Base-by-base conservation (phyloP, 2,797 vertebrate genomes). In the Microctenopoma steveboyesi region DNA sequence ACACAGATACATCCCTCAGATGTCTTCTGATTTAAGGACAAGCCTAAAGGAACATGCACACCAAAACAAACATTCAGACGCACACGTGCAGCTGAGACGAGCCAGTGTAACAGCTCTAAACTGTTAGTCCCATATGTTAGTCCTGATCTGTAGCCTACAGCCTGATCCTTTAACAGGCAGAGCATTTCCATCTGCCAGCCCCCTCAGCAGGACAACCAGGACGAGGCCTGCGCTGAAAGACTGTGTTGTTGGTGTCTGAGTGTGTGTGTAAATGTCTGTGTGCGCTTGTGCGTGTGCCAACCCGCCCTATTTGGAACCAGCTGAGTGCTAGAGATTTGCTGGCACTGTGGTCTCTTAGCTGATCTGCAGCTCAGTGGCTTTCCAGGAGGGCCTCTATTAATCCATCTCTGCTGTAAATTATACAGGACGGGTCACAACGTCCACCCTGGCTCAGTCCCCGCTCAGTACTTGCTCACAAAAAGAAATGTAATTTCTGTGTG, bases 351-450 rank as follows among this genome's bases (percentile, higher is more conserved):
- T 74, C 57, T 74, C 70, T 78, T 53, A 74, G 84, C 83, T 89
- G 85, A 91, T 89, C 78, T 83, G 86, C 82, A 76, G 82, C 81
- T 85, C 83, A 87, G 72, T 84, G 79, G 87, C 85, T 90, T 89
- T 89, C 85, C 88, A 89, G 82, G 84, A 89, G 82, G 81, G 45
- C 81, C 66, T 84, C 81, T 74, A 88, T 87, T 87, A 90, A 90
- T 91, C 86, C 47, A 50, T 72, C 73, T 73, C 71, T 53, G 54
- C 61, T 50, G 40, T 87, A 86, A 89, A 90, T 82, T 86, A 88
- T 87, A 87, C 82, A 81, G 55, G 64, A 83, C 16, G 35, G 81
- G 84, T 87, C 81, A 85, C 33, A 69, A 70, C 71, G 48, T 56
- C 18, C 27, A 4, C 67, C 64, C 52, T 18, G 64, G 78, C 84